Conservation (phyloP, 2,888 invertebrate genomes). For the Bugula neritina region DNA sequence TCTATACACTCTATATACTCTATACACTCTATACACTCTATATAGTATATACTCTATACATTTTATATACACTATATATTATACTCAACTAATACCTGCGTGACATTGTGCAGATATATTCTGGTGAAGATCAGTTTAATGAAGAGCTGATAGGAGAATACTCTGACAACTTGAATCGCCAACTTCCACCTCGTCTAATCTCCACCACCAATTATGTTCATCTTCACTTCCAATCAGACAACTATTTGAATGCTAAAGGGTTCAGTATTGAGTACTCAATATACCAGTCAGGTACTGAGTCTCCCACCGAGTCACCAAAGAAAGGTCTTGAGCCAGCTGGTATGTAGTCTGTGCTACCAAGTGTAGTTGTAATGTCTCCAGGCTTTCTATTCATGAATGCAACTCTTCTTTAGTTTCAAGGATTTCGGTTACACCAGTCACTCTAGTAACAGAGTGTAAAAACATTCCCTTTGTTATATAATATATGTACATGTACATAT, state of each 20-base stretch:
- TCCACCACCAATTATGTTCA: neutral
- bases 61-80: too few relatives aligned
- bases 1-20: too few relatives aligned
- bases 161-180: neutral
- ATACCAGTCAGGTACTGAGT: neutral
- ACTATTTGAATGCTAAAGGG: neutral
- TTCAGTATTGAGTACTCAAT: neutral
- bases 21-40: too few relatives aligned
- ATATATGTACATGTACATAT: too few relatives aligned
- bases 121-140: neutral
- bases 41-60: too few relatives aligned
- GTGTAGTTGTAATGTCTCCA: neutral
- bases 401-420: neutral
- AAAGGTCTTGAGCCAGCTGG: neutral
- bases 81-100: too few relatives aligned
- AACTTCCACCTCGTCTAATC: slow-evolving; percentile 3
- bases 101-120: too few relatives aligned
- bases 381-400: neutral
- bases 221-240: neutral
- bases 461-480: too few relatives aligned
- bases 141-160: slow-evolving; percentile 24
- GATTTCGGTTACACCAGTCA: neutral
- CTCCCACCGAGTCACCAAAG: neutral
- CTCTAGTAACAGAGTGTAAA: too few relatives aligned
- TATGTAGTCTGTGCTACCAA: neutral